These are phyloP conservation scores for Dicroscelio sp. DNA, from an alignment of 2,888 invertebrate species.

Conservation along the genomic window DNA sequence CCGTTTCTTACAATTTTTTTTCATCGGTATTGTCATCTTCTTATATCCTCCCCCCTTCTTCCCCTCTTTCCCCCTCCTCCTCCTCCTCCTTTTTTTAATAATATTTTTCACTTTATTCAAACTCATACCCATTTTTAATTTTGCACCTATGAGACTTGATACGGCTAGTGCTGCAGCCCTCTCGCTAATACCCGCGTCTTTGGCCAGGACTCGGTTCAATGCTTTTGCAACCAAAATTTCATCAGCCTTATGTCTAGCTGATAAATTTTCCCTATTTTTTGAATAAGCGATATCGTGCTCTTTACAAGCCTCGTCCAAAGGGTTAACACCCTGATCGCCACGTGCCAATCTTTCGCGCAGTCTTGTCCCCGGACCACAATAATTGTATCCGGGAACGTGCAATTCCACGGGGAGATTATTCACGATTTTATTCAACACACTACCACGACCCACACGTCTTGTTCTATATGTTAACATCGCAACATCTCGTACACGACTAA, in stretches of 20 bases:
- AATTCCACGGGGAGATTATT: not conserved
- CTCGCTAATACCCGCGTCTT: not conserved
- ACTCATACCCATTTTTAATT: constrained; percentile 22
- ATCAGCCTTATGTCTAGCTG: not conserved
- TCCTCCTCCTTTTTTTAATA: not conserved
- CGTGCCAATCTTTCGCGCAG: not conserved
- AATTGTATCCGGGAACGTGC: not conserved
- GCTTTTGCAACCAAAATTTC: not conserved
- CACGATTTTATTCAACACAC: not conserved
- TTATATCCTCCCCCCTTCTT: not conserved
- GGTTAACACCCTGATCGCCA: not conserved
- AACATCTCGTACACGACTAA: not conserved
- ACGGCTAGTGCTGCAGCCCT: not conserved
- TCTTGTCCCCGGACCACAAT: not conserved
- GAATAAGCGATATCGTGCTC: constrained; percentile 80
- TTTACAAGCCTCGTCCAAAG: constrained; percentile 69
- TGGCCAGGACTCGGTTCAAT: not conserved
- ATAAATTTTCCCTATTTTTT: constrained; percentile 54
- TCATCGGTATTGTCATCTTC: not conserved
- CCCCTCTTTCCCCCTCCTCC: not conserved
- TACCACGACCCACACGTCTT: too few species aligned
- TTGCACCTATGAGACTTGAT: not conserved
- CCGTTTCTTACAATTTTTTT: not conserved
- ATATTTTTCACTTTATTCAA: constrained; percentile 1
- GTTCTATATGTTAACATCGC: not conserved